These are phyloP conservation scores for Gymnocephalus cernua DNA, from an alignment of 2,113 vertebrate genomes.

Conservation along the genomic window DNA sequence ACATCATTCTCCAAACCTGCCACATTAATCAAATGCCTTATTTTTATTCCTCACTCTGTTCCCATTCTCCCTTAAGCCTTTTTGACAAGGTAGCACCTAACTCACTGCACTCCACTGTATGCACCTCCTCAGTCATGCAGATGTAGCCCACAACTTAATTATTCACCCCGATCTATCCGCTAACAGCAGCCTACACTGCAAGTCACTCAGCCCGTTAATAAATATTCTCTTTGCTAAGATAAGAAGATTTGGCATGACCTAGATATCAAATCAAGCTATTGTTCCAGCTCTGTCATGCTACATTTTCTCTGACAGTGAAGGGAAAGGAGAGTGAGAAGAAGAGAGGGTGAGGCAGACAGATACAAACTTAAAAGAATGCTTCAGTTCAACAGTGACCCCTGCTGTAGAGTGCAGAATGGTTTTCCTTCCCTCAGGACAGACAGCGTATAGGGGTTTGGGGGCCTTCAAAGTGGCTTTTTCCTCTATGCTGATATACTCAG, in stretches of 20 bases:
- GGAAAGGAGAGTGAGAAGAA: background rate
- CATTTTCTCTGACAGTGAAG: constrained; percentile 48
- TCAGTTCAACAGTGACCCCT: constrained; percentile 82
- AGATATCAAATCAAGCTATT: constrained; percentile 80
- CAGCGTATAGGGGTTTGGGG: background rate
- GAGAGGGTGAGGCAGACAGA: constrained; percentile 1
- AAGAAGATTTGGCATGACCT: constrained; percentile 79
- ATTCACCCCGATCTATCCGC: constrained; percentile 62
- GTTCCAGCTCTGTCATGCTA: constrained; percentile 66
- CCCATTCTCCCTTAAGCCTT: constrained; percentile 33
- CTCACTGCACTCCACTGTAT: constrained; percentile 15
- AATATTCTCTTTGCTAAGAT: constrained; percentile 81
- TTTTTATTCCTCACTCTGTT: constrained; percentile 63
- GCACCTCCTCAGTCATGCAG: constrained; percentile 59
- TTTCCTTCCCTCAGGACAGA: constrained; percentile 3
- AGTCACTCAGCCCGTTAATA: constrained; percentile 70
- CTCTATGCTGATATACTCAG: background rate
- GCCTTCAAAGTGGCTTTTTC: background rate
- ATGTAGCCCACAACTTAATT: constrained; percentile 61
- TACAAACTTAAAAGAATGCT: constrained; percentile 19
- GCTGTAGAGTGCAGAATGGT: constrained; percentile 56
- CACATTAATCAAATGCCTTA: constrained; percentile 47
- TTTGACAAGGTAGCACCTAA: constrained; percentile 52
- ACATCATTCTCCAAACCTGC: constrained; percentile 36
- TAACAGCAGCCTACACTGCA: constrained; percentile 53